These are phyloP conservation scores for Notarius lentiginosus DNA, from an alignment of 2,113 vertebrate genomes.

Conservation along the genomic window DNA sequence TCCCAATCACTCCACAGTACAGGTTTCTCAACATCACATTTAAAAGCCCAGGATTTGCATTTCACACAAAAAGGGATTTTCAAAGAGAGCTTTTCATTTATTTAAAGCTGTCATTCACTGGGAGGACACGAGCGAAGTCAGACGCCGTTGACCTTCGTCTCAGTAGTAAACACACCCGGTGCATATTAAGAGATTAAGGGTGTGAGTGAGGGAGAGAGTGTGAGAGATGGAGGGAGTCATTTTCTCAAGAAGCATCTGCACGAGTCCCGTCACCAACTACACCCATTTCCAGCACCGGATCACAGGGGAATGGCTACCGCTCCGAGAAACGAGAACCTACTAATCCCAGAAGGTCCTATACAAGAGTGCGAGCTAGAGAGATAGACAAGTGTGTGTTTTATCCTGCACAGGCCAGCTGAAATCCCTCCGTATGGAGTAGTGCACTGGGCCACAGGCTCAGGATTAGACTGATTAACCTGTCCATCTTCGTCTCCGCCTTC, in stretches of 20 bases:
- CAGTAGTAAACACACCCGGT: constrained; percentile 38
- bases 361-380: constrained; percentile 7
- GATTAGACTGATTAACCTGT: constrained; percentile 50
- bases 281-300: constrained; percentile 32
- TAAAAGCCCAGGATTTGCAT: constrained; percentile 22
- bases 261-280: constrained; percentile 29
- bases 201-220: no score
- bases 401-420: constrained; percentile 13
- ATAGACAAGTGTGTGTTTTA: constrained; percentile 8
- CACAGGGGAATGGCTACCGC: constrained; percentile 22
- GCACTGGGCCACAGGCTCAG: constrained; percentile 5
- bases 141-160: constrained; percentile 28
- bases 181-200: constrained; percentile 47
- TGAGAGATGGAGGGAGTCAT: constrained; percentile 1
- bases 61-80: constrained; percentile 1
- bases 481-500: constrained; percentile 1
- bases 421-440: constrained; percentile 11
- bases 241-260: constrained; percentile 29
- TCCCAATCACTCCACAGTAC: not conserved
- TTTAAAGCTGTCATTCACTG: constrained; percentile 35
- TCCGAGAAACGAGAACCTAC: constrained; percentile 29
- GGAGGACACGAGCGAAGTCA: constrained; percentile 28
- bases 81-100: constrained; percentile 27
- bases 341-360: constrained; percentile 37
- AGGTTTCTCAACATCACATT: constrained; percentile 28